Base-by-base conservation (phyloP, 1,140 invertebrate genomes). In the Eufriesea mexicana region DNA sequence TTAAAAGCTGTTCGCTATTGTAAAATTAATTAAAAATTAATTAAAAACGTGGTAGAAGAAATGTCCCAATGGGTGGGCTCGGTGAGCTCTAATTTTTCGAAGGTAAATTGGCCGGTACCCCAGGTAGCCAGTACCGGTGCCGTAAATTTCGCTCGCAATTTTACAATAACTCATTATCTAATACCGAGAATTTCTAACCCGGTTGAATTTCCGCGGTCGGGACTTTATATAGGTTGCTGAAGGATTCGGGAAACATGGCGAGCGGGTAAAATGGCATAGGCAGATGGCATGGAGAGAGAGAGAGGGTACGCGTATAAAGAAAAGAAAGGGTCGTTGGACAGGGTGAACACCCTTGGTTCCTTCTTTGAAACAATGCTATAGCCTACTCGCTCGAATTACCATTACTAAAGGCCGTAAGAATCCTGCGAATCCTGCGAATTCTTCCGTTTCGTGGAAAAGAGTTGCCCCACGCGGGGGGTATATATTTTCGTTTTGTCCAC, bases 131-230 rank as follows among this genome's bases (percentile, higher is more conserved):
- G 14, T 51, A 14, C 25, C 42, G 57, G 45, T 64, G 45, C 5
- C 61, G 54, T 76, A 76, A 76, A 76, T 76, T 25, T 28, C 20
- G 8, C 42, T 64, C 23, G 47, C n/a, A 47, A 76, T 76, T 49
- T 23, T 51, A 75, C 73, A 66, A 64, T 51, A 75, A 51, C 45
- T 62, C 45, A 62, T 75, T 42, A 76, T 66, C 16, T 54, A 9
- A 76, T 76, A 54, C 74, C 59, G 25, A 35, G 25, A 55, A 71
- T 54, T 54, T 28, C 49, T 18, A 7, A 57, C 10, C 28, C 4
- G 28, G 4, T 28, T 16, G 59, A 2, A n/a, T 6, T 28, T 4
- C 7, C 47, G 28, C 6, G 16, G 5, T 6, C 14, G 5, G 55
- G 28, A 57, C 25, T 55, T 72, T 72, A 57, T 72, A 72, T 42